A percentile compares a stretch with the other conserved stretches of the same genome.
Conservation (phyloP, 92 coral and sea anemone species). For the Zoanthus gigantus region DNA sequence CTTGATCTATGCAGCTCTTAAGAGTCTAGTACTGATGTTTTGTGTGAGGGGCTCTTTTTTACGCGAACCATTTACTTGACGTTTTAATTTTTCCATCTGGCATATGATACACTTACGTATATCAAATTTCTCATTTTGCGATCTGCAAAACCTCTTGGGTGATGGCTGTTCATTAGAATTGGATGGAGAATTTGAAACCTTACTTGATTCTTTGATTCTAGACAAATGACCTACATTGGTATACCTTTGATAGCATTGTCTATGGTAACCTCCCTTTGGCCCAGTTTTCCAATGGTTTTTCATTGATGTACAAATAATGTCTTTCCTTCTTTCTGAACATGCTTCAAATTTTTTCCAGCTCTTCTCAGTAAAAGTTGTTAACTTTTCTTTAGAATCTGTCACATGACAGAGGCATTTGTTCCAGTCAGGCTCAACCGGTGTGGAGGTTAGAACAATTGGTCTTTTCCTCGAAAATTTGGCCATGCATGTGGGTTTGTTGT, state of each 20-base stretch:
- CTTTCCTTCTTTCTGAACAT: conserved; percentile 32
- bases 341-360: conserved; percentile 49
- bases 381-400: conserved; percentile 6
- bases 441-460: no score
- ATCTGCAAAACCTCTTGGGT: conserved; percentile 29
- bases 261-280: conserved; percentile 48
- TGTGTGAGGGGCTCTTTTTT: conserved; percentile 30
- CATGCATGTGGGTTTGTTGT: no score
- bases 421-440: not conserved
- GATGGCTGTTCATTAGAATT: not conserved
- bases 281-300: conserved; percentile 26
- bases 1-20: conserved; percentile 22
- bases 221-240: conserved; percentile 22
- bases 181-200: not conserved
- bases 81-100: conserved; percentile 6
- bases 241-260: conserved; percentile 45
- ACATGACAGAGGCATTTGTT: conserved; percentile 47
- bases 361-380: conserved; percentile 30
- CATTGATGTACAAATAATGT: conserved; percentile 11
- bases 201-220: conserved; percentile 10
- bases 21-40: not conserved
- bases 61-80: conserved; percentile 11
- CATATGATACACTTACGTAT: conserved; percentile 38
- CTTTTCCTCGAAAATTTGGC: no score
- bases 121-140: conserved; percentile 1